Evolutionary conservation across 2,888 invertebrate genomes (phyloP).

Genomic region (Agrochola lychnidis): DNA sequence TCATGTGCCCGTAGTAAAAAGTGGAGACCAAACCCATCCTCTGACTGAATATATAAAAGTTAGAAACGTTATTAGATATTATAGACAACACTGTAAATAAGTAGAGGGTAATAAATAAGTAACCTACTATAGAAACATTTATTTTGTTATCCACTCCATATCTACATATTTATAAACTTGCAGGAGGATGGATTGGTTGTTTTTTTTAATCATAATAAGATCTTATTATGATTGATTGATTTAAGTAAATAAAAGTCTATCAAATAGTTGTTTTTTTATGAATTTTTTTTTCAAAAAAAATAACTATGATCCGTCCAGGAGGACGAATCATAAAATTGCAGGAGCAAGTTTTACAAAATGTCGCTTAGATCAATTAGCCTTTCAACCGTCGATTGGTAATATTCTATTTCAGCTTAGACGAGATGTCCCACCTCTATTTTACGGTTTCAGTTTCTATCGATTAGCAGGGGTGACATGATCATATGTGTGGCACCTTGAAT

Average conservation of each 20-base stretch:
- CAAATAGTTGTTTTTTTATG: too few species aligned
- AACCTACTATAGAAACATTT: background rate
- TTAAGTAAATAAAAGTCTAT: too few species aligned
- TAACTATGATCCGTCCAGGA: too few species aligned
- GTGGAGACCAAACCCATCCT: background rate
- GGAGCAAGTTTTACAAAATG: too few species aligned
- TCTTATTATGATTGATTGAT: too few species aligned
- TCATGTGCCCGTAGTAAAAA: background rate
- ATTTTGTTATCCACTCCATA: background rate
- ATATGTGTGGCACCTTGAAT: conserved; percentile 40
- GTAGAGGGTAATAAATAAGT: background rate
- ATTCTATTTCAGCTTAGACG: conserved; percentile 16
- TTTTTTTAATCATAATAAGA: too few species aligned
- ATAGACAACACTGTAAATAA: background rate
- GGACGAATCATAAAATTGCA: too few species aligned
- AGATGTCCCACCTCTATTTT: conserved; percentile 20
- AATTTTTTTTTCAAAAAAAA: too few species aligned
- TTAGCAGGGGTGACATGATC: conserved; percentile 23
- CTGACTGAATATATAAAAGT: background rate
- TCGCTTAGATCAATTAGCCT: too few species aligned
- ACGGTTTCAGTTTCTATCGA: conserved; percentile 40
- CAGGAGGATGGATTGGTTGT: too few species aligned
- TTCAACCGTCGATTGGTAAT: too few species aligned
- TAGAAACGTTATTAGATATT: background rate
- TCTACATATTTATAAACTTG: background rate